These are phyloP conservation scores for Patella caerulea DNA, from an alignment of 2,888 invertebrate genomes.

Conservation along the genomic window DNA sequence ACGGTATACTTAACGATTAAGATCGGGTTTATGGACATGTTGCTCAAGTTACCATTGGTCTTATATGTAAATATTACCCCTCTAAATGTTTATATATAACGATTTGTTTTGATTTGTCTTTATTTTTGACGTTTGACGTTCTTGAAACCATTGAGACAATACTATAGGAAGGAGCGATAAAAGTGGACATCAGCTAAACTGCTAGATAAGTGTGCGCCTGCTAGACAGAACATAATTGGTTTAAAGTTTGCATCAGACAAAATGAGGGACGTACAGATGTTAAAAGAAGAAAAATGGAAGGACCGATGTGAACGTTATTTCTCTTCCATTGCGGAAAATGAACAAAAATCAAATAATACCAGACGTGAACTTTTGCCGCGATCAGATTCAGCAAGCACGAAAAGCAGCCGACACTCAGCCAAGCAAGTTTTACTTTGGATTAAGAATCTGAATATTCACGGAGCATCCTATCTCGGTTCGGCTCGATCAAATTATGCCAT, in stretches of 20 bases:
- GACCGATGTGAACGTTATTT: constrained; percentile 4
- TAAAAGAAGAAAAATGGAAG: neutral
- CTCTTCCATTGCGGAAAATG: neutral
- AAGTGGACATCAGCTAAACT: too few species aligned
- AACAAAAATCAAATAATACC: constrained; percentile 4
- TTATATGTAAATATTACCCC: too few species aligned
- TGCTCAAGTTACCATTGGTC: too few species aligned
- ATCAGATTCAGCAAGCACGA: neutral
- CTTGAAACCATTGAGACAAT: too few species aligned
- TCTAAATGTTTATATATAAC: too few species aligned
- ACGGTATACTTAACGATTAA: too few species aligned
- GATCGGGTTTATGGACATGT: too few species aligned
- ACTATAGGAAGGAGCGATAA: too few species aligned
- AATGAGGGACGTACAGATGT: neutral
- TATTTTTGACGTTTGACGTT: too few species aligned
- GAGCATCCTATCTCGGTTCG: neutral
- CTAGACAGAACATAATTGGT: too few species aligned
- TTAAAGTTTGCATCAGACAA: neutral
- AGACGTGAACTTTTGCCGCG: neutral
- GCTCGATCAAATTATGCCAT: neutral
- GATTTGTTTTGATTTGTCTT: too few species aligned
- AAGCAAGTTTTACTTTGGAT: neutral
- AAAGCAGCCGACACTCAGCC: neutral
- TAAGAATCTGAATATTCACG: neutral
- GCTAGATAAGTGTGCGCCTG: too few species aligned